Base-by-base conservation (phyloP, 2,888 invertebrate genomes). In the Chaitophorus viminalis region DNA sequence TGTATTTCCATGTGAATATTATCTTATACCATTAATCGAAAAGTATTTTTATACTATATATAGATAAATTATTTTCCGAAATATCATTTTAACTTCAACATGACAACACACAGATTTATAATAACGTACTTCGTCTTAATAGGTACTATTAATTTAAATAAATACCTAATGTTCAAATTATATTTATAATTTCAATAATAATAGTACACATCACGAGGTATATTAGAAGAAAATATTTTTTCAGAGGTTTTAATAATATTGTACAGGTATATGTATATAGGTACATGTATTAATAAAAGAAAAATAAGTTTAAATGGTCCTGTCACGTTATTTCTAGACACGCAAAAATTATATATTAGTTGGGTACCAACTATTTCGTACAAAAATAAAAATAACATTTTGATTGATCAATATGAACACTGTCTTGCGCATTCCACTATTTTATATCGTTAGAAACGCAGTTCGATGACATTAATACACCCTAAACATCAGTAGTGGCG, bases 341-440 rank as follows among this genome's bases (percentile, higher is more conserved):
- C 72, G 82, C 82, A 29, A 82, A 82, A 72, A 82, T 82, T 70
- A 52, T 82, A 82, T 82, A 46, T 70, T 31, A 70, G 65, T 65
- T 60, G 21, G 60, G 60, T 60, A 25, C 14, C 14, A 60, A 72
- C 21, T 52, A 33, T 79, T 79, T 79, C n/a, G 79, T 36, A 65
- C 79, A 1, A 36, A n/a, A 36, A 79, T 79, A 39, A 36, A 79
- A 79, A n/a, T 36, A 79, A 65, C 79, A 36, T 74, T 74, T 60
- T 74, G 74, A 83, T 83, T 83, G 82, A 83, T 83, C 82, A 83
- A 83, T 74, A 83, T 31, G 74, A 82, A 82, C 39, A 36, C 74
- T 31, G 82, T 82, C 82, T 82, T 82, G 82, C 82, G 82, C 82
- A 74, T 74, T 82, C 33, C 36, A 82, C 52, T 39, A 52, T 39